Conservation (phyloP, 2,797 vertebrate genomes). For the Platyrinchus mystaceus region DNA sequence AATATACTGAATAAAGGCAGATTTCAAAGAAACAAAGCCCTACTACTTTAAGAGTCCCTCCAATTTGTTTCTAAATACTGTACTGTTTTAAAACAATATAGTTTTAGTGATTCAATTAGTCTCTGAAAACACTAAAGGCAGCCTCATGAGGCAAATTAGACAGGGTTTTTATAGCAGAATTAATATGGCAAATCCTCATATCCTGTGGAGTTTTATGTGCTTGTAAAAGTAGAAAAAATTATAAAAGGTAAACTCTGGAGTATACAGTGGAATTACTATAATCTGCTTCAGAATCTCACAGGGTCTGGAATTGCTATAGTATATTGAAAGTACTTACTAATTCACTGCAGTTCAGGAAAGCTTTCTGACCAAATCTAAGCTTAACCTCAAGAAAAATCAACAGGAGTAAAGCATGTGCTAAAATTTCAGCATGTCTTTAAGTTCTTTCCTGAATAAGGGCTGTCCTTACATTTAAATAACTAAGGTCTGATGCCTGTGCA, state of each 20-base stretch:
- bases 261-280: neutral
- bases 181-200: slow-evolving; percentile 53
- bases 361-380: slow-evolving; percentile 15
- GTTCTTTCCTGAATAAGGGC: neutral
- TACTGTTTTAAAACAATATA: slow-evolving; percentile 6
- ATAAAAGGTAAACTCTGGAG: slow-evolving; percentile 22
- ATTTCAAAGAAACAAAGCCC: neutral
- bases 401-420: neutral
- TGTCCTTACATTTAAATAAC: neutral
- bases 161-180: slow-evolving; percentile 35
- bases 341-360: slow-evolving; percentile 28
- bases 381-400: neutral
- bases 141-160: slow-evolving; percentile 44
- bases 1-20: neutral
- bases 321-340: neutral
- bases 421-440: neutral
- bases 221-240: neutral
- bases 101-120: slow-evolving; percentile 31
- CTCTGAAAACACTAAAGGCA: slow-evolving; percentile 18
- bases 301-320: neutral
- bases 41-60: neutral
- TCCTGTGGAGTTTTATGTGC: slow-evolving; percentile 27
- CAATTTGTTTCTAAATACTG: slow-evolving; percentile 34
- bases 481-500: neutral
- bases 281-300: slow-evolving; percentile 13